A percentile compares a stretch with the other conserved stretches of the same genome.
Evolutionary conservation across 2,113 vertebrate species (phyloP).

Genomic region (Clarias magur): DNA sequence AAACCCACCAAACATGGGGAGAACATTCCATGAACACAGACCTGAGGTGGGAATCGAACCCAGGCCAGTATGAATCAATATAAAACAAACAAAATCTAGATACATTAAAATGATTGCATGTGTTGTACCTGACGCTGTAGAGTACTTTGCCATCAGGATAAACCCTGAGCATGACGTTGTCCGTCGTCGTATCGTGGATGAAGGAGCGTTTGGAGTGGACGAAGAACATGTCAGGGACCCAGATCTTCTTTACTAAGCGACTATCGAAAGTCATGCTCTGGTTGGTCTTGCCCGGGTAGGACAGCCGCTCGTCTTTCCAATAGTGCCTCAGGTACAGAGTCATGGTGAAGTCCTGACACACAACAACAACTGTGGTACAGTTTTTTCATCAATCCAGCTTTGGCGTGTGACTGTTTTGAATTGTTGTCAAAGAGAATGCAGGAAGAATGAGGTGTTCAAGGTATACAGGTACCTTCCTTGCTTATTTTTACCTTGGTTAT

Average conservation of each 20-base stretch:
- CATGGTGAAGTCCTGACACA: slow-evolving; percentile 89
- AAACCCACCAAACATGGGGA: too few species aligned
- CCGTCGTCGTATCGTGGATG: slow-evolving; percentile 91
- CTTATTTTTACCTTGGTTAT: not conserved
- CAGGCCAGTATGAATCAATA: too few species aligned
- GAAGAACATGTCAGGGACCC: slow-evolving; percentile 95
- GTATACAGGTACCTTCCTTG: not conserved
- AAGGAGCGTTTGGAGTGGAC: slow-evolving; percentile 94
- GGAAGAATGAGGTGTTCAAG: not conserved
- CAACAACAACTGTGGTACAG: not conserved
- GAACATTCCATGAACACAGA: too few species aligned
- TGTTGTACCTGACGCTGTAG: slow-evolving; percentile 83
- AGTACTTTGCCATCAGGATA: slow-evolving; percentile 91
- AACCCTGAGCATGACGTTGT: slow-evolving; percentile 92
- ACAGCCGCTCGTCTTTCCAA: slow-evolving; percentile 88
- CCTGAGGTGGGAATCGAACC: too few species aligned
- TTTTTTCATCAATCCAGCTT: not conserved
- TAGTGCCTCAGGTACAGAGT: slow-evolving; percentile 91
- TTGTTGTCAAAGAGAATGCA: not conserved
- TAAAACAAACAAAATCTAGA: too few species aligned
- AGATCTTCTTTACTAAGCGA: slow-evolving; percentile 91
- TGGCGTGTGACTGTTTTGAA: not conserved
- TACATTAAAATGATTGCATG: too few species aligned
- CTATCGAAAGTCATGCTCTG: slow-evolving; percentile 95
- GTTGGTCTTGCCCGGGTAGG: slow-evolving; percentile 88